Percentiles rank a stretch among this genome's conserved stretches.
Evolutionary conservation across 2,113 vertebrate genomes (phyloP).

Genomic region (Chroicocephalus ridibundus): DNA sequence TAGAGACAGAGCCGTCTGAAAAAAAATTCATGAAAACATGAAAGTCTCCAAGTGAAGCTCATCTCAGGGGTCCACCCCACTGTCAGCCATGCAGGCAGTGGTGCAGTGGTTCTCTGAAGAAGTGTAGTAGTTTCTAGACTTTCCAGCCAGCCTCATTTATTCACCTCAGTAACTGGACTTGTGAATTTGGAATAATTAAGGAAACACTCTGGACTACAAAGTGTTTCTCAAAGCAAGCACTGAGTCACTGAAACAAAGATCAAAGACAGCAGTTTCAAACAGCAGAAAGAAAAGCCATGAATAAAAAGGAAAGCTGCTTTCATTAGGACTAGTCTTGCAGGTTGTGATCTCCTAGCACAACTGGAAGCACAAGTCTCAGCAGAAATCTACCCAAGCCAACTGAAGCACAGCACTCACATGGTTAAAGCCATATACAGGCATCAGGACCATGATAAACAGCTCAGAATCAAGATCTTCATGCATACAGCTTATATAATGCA

Average conservation of each 20-base stretch:
- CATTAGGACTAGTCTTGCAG: not conserved
- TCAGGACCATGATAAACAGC: not conserved
- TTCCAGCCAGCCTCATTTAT: not conserved
- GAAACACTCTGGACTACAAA: not conserved
- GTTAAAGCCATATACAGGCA: not conserved
- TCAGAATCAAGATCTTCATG: not conserved
- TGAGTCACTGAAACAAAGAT: constrained; percentile 14
- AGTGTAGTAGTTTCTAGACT: not conserved
- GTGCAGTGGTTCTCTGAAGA: not conserved
- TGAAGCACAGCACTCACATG: not conserved
- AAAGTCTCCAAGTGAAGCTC: not conserved
- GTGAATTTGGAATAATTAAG: not conserved
- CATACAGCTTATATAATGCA: not conserved
- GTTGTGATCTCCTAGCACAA: not conserved
- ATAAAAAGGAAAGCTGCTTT: not conserved
- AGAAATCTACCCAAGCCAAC: not conserved
- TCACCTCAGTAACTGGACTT: not conserved
- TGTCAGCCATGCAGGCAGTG: not conserved
- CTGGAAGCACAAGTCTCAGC: not conserved
- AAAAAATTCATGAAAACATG: not conserved
- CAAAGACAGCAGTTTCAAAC: not conserved
- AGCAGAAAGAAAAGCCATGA: not conserved
- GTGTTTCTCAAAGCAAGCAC: not conserved
- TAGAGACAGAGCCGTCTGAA: fast-evolving
- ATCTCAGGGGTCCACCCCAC: not conserved